Base-by-base conservation (phyloP, 2,888 invertebrate species). In the Cheilosia urbana region DNA sequence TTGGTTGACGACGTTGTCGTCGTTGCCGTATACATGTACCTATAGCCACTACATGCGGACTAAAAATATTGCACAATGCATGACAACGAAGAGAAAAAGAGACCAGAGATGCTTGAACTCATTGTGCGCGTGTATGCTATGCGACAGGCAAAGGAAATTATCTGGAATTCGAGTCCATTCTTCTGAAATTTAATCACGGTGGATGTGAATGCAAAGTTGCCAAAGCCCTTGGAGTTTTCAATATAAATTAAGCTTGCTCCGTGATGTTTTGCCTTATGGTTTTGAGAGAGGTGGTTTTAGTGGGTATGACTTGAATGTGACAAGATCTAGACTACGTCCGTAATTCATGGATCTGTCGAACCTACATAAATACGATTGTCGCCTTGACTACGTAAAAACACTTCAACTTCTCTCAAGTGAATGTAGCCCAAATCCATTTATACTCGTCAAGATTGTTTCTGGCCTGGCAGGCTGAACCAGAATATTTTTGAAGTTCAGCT, bases 41-140 rank as follows among this genome's bases (percentile, higher is more conserved):
- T 37, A 21, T 45, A 37, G 34, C 42, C 19, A 63, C 40, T 57
- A 34, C n/a, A 40, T 40, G 63, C 40, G 60, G 49, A 72, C 24
- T 58, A 34, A 79, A 79, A 72, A 13, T 58, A 72, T 71, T 71
- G 65, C 78, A 77, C 68, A 55, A 69, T 63, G 55, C 53, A 69
- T 51, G 51, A 51, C 11, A 21, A 15, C 34, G 21, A 27, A 37
- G 65, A 65, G 27, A 37, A 55, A 47, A 57, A 37, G 42, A 30
- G 17, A 47, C 30, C 53, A 34, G 24, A 55, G 47, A 55, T 62
- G 24, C 62, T 69, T 53, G 24, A 13, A 62, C 21, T 45, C 53
- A 51, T 51, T 77, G 51, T 45, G 45, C 53, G 68, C 73, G 73
- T 63, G 63, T 63, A 73, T 63, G 53, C 30, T 42, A 21, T 62